phyloP scores from a whole-genome alignment of 2,888 invertebrate species.

The Chelonus formosanus region DNA sequence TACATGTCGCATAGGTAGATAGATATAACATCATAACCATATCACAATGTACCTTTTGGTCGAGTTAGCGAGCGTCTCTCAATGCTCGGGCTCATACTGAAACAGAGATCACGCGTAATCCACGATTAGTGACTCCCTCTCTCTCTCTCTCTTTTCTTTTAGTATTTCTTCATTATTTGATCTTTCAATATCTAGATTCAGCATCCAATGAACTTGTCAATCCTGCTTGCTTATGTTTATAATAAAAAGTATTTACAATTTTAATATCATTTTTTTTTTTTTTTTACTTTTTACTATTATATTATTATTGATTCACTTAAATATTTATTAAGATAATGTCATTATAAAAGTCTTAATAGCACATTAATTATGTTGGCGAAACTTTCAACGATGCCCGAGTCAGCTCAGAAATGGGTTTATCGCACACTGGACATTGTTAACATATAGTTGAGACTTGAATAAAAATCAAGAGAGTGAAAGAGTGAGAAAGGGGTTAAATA shows the following conservation, averaged over 20 bases:
- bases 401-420: slow-evolving; percentile 62
- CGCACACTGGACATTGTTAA: slow-evolving; percentile 59
- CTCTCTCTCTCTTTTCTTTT: slow-evolving; percentile 11
- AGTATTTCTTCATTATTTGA: not conserved
- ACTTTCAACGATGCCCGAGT: slow-evolving; percentile 55
- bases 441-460: not conserved
- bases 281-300: no score
- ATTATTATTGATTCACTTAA: no score
- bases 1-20: slow-evolving; percentile 42
- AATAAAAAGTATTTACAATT: no score
- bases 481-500: no score
- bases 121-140: slow-evolving; percentile 51
- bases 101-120: slow-evolving; percentile 64
- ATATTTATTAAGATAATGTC: no score
- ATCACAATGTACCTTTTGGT: slow-evolving; percentile 65
- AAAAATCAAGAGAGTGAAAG: not conserved
- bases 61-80: slow-evolving; percentile 64
- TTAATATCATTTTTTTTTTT: no score
- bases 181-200: no score
- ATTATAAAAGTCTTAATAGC: no score
- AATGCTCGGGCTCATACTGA: slow-evolving; percentile 65
- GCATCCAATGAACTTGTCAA: no score
- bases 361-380: no score
- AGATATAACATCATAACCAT: slow-evolving; percentile 60
- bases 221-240: no score